Base-by-base conservation (phyloP, 2,797 vertebrate genomes). In the Poecilia velifera region DNA sequence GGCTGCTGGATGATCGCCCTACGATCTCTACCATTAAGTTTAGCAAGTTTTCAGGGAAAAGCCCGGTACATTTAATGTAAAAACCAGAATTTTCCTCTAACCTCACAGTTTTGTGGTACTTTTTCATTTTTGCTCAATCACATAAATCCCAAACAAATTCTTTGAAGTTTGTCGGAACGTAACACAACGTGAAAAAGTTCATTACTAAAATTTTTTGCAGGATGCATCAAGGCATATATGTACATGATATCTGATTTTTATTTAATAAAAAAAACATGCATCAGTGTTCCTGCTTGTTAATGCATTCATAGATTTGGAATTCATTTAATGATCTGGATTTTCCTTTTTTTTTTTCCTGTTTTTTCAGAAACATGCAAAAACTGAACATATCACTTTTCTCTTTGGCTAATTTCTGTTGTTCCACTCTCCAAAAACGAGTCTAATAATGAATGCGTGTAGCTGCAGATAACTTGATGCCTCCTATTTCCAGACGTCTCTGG, bases 391-490 rank as follows among this genome's bases (percentile, higher is more conserved):
- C 68, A 28, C 41, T 20, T 45, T 45, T 70, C 36, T 39, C 7
- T 45, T 71, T 71, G 22, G 41, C 41, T 45, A 71, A 71, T n/a
- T 43, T 6, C 25, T n/a, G 25, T 71, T 71, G 46, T 71, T 71
- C 43, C 43, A 18, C 68, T 71, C 25, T 46, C 41, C 4, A 71
- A 71, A 36, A 71, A 45, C 5, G 2, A n/a, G 22, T 43, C 68
- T 8, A 71, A 45, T 16, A 71, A 45, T 71, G n/a, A 71, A 71
- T 46, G 39, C 16, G 3, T 20, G 62, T 64, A 22, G 64, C 70
- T 59, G 55, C 16, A 77, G 4, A 72, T 75, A 71, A 71, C 68
- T 71, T 71, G 68, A 20, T n/a, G 41, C 43, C 68, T 71, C 41
- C 28, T 8, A 28, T 71, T 71, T 76, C 34, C 62, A 51, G 6